Conservation (phyloP, 2,888 invertebrate genomes). For the Apomyelois bistriatella region DNA sequence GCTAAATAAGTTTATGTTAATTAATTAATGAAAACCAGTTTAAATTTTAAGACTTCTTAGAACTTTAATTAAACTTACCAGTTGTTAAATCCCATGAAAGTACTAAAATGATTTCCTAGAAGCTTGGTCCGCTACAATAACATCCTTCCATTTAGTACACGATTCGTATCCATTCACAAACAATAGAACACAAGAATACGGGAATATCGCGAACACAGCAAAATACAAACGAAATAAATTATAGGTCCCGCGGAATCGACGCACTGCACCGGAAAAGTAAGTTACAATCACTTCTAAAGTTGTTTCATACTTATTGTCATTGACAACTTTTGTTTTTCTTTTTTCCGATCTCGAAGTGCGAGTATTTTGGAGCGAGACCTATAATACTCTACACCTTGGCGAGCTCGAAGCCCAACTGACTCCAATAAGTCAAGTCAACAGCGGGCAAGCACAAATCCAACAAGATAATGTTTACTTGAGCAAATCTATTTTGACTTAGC, state of each 20-base stretch:
- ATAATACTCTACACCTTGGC: conserved; percentile 32
- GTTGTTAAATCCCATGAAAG: conserved; percentile 66
- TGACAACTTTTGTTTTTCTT: conserved; percentile 41
- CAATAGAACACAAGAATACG: conserved; percentile 48
- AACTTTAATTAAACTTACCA: conserved; percentile 47
- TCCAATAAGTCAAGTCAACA: background rate
- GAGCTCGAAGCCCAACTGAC: conserved; percentile 44
- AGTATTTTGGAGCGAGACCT: conserved; percentile 45
- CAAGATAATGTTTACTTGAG: background rate
- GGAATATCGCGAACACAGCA: conserved; percentile 55
- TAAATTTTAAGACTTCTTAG: background rate
- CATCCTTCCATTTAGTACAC: conserved; percentile 63
- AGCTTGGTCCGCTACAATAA: conserved; percentile 48
- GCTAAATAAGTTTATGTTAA: too few species aligned
- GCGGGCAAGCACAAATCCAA: background rate
- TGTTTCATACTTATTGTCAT: conserved; percentile 40
- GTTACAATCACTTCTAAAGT: conserved; percentile 25
- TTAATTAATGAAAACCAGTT: too few species aligned
- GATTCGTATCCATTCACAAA: conserved; percentile 56
- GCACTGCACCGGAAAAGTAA: conserved; percentile 4
- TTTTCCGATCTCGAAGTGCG: conserved; percentile 38
- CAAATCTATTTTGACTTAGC: background rate
- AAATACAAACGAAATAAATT: conserved; percentile 23
- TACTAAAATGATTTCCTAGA: conserved; percentile 50
- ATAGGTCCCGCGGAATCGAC: conserved; percentile 17